Percentiles rank a stretch among this genome's conserved stretches.
Conservation (phyloP, 2,888 invertebrate genomes). For the Tachystola acroxantha region DNA sequence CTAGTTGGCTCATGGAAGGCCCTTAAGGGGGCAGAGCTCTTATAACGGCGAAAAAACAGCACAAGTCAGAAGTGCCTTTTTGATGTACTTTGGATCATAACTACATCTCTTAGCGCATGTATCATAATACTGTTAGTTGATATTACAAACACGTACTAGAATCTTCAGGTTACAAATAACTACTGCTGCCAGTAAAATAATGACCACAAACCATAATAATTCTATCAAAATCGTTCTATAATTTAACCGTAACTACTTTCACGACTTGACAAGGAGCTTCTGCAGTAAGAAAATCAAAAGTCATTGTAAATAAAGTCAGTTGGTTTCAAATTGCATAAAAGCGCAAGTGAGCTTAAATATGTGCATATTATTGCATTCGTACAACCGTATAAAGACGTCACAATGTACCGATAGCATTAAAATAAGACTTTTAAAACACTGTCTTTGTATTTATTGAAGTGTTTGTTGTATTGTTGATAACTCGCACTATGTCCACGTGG, state of each 20-base stretch:
- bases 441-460: too few relatives aligned
- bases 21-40: too few relatives aligned
- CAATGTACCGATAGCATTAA: conserved; percentile 37
- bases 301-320: conserved; percentile 53
- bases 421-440: too few relatives aligned
- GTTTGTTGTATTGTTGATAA: too few relatives aligned
- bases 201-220: not conserved
- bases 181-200: not conserved
- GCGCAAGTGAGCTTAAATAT: conserved; percentile 50
- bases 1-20: too few relatives aligned
- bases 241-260: conserved; percentile 5
- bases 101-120: too few relatives aligned
- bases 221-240: conserved; percentile 2
- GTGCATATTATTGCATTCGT: conserved; percentile 68
- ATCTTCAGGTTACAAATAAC: not conserved
- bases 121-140: too few relatives aligned
- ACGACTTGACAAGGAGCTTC: conserved; percentile 34
- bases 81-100: too few relatives aligned
- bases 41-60: too few relatives aligned
- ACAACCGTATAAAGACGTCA: conserved; percentile 69
- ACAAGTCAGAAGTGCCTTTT: too few relatives aligned
- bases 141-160: too few relatives aligned
- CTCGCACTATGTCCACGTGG: too few relatives aligned
- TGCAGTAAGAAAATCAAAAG: conserved; percentile 63
- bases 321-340: conserved; percentile 64